Base-by-base conservation (phyloP, 2,797 vertebrate genomes). In the Scomberomorus guttatus region DNA sequence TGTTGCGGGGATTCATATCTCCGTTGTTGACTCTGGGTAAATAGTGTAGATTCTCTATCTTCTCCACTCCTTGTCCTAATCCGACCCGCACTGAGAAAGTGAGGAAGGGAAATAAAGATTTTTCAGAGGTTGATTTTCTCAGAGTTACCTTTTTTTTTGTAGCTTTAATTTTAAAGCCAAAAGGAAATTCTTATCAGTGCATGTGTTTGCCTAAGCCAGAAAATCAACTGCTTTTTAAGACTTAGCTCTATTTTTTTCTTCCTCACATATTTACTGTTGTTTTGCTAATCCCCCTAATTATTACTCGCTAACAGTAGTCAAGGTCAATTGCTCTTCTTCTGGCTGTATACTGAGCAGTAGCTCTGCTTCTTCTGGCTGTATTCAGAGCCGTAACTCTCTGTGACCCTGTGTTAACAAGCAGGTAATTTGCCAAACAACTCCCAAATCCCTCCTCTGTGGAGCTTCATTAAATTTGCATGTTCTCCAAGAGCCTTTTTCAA, bases 361-460 rank as follows among this genome's bases (percentile, higher is more conserved):
- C 82, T 57, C 24, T 0, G 5, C 59, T 81, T 89, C 88, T 87
- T 77, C 86, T 72, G 79, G 80, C 79, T 87, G 80, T 62, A 77
- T 88, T 87, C 50, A 18, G 79, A 90, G 86, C 79, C 3, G 54
- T 72, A 83, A 81, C 77, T 91, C 84, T 87, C 76, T 73, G 24
- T 86, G 92, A 93, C 92, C 91, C 82, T 22, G 52, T 75, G 80
- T 82, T 94, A 94, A 95, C 91, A 92, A 94, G 93, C 90, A 91
- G 89, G 91, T 95, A 89, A 95, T 95, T 95, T 92, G 89, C 92
- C 86, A 93, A 94, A 91, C 89, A 92, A 90, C 83, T 91, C 89
- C 93, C 92, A 92, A 88, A 93, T 93, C 87, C 86, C 90, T 90
- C 78, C 66, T 90, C 91, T 77, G 92, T 78, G 80, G 80, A 82